Percentiles rank a stretch among this genome's conserved stretches.
Evolutionary conservation across 2,888 invertebrate genomes (phyloP).

Genomic region (Zele albiditarsus): DNA sequence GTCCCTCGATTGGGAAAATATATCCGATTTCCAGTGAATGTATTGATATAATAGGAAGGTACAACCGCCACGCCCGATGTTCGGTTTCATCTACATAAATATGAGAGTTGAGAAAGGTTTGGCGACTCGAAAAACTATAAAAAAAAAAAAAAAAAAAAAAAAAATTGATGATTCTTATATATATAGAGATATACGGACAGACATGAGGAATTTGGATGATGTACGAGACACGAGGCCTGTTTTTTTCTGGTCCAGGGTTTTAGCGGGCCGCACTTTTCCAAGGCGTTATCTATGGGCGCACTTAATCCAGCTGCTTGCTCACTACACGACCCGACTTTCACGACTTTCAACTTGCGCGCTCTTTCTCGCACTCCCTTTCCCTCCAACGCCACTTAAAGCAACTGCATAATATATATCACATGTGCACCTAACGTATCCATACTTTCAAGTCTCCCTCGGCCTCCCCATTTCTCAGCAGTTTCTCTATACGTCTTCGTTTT

Average conservation of each 20-base stretch:
- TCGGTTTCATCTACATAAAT: not conserved
- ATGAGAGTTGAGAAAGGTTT: not conserved
- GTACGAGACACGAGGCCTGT: slow-evolving; percentile 21
- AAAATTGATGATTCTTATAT: not conserved
- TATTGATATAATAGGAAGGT: not conserved
- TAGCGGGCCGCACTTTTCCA: slow-evolving; percentile 37
- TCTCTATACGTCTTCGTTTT: not conserved
- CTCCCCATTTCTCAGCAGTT: not conserved
- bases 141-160: slow-evolving; percentile 8
- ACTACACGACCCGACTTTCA: slow-evolving; percentile 21
- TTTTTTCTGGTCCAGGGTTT: slow-evolving; percentile 17
- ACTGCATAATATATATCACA: slow-evolving; percentile 68
- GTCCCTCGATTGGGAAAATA: slow-evolving; percentile 52
- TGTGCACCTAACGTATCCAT: slow-evolving; percentile 55
- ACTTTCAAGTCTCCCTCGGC: slow-evolving; percentile 38
- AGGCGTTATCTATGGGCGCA: slow-evolving; percentile 70
- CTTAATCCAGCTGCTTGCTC: slow-evolving; percentile 70
- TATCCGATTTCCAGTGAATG: slow-evolving; percentile 59
- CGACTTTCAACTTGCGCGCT: slow-evolving; percentile 40
- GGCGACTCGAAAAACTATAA: not conserved
- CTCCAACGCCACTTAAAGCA: slow-evolving; percentile 64
- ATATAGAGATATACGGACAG: slow-evolving; percentile 24
- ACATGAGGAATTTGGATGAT: slow-evolving; percentile 34
- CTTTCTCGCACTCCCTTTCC: slow-evolving; percentile 22
- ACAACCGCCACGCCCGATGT: not conserved